Evolutionary conservation across 2,113 vertebrate genomes (phyloP), one percentile per base, ranked within the genome.

Genomic region (Pachyramphus minor): DNA sequence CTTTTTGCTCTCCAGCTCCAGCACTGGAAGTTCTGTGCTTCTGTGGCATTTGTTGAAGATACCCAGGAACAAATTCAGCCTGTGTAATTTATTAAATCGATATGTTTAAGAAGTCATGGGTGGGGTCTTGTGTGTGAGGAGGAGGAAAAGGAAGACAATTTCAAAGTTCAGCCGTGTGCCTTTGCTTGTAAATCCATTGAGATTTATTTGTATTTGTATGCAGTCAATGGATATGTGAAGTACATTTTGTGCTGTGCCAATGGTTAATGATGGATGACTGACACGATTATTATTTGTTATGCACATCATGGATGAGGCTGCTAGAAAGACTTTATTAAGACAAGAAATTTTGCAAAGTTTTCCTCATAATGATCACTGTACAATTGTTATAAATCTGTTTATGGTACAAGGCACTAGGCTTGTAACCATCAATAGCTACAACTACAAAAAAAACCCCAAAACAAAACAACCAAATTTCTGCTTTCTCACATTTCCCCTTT

Each of bases 221-320:
- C 47, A 71, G 85, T 39, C 90, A 73, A 77, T 27, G 71, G 24
- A 6, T 45, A 17, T 2, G 3, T 82, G 79, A 79, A 92, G 59
- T 64, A 44, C 42, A 14, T 33, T 68, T 23, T 91, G 33, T 1
- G 5, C 66, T 91, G 52, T 87, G 58, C 67, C 59, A 64, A 3
- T 24, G 15, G 33, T 93, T 87, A 47, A 84, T 97, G 96, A 95
- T 96, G 91, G 44, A 87, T 97, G 78, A 90, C 56, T 90, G 89
- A 67, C 25, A 21, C 71, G 25, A 18, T 71, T 58, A 25, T 93
- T 86, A 71, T 87, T 96, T 21, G 24, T 96, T 96, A 84, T 80
- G 35, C n/a, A 89, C 35, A 45, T 85, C 53, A 92, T 37, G 45
- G 63, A 84, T 89, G 37, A 95, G 73, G 33, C 91, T 74, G 49